phyloP scores from a whole-genome alignment of 2,888 invertebrate genomes.

The Eupithecia subumbrata region DNA sequence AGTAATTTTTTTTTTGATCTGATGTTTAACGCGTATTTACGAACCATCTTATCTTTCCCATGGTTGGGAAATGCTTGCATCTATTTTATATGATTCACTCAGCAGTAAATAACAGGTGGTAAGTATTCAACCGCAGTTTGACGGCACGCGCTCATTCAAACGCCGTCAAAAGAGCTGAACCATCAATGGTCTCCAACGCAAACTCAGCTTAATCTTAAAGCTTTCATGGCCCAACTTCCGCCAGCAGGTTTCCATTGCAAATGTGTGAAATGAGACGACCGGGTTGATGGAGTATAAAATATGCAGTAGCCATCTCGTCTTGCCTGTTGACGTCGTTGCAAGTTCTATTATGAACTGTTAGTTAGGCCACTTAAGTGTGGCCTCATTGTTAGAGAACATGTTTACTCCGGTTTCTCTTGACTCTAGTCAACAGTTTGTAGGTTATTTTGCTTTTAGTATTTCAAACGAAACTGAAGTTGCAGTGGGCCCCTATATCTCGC shows the following conservation, averaged over 20 bases:
- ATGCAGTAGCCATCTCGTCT: conserved; percentile 2
- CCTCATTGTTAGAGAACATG: background rate
- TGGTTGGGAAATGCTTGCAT: background rate
- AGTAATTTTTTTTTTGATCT: background rate
- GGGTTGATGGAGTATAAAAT: background rate
- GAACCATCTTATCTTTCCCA: background rate
- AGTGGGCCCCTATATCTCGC: background rate
- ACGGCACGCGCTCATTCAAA: conserved; percentile 1
- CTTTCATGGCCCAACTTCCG: background rate
- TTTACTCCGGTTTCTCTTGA: background rate
- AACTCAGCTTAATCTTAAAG: background rate
- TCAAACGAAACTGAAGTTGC: background rate
- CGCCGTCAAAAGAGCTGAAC: background rate
- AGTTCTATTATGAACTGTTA: background rate
- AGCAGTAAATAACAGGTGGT: background rate
- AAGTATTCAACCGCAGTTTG: background rate
- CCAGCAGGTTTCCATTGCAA: background rate
- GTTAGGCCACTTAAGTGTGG: background rate
- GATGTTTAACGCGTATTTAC: background rate
- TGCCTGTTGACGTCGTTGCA: background rate
- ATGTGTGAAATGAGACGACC: background rate
- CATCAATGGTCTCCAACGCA: background rate
- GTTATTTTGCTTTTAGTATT: background rate
- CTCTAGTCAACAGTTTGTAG: background rate
- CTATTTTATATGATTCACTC: background rate